Evolutionary conservation across 2,888 invertebrate genomes (phyloP).

Genomic region (Oligia fasciuncula): DNA sequence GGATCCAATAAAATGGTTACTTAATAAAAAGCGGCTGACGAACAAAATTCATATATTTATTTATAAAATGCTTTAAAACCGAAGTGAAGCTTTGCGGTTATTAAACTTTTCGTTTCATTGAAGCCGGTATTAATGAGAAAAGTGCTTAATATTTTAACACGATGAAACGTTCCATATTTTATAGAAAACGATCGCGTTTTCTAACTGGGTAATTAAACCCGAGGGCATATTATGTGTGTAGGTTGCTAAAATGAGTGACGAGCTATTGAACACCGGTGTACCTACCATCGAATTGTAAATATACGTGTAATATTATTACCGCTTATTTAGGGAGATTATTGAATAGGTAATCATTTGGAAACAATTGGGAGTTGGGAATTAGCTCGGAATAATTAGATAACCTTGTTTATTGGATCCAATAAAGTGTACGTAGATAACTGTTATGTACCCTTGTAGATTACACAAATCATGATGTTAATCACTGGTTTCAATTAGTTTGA

Average conservation of each 20-base stretch:
- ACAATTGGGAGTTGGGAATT: neutral
- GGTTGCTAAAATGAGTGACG: constrained; percentile 51
- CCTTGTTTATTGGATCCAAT: constrained; percentile 1
- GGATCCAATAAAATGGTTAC: constrained; percentile 42
- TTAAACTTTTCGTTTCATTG: constrained; percentile 57
- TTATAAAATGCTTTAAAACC: constrained; percentile 40
- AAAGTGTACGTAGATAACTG: neutral
- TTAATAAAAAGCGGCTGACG: constrained; percentile 28
- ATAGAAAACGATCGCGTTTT: constrained; percentile 67
- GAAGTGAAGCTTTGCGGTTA: constrained; percentile 35
- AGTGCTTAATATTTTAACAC: constrained; percentile 68
- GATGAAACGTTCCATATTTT: constrained; percentile 57
- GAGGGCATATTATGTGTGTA: constrained; percentile 61
- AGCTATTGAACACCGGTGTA: constrained; percentile 28
- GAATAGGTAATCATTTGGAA: constrained; percentile 22
- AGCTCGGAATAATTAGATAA: neutral
- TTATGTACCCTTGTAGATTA: neutral
- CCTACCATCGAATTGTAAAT: constrained; percentile 37
- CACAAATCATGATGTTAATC: neutral
- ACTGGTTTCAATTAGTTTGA: neutral
- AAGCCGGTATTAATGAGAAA: constrained; percentile 64
- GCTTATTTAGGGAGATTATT: constrained; percentile 21
- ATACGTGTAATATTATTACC: constrained; percentile 29
- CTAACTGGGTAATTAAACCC: constrained; percentile 70
- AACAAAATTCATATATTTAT: constrained; percentile 22